These are phyloP conservation scores for Tetragnatha montana DNA, from an alignment of 2,888 invertebrate species.

Conservation along the genomic window DNA sequence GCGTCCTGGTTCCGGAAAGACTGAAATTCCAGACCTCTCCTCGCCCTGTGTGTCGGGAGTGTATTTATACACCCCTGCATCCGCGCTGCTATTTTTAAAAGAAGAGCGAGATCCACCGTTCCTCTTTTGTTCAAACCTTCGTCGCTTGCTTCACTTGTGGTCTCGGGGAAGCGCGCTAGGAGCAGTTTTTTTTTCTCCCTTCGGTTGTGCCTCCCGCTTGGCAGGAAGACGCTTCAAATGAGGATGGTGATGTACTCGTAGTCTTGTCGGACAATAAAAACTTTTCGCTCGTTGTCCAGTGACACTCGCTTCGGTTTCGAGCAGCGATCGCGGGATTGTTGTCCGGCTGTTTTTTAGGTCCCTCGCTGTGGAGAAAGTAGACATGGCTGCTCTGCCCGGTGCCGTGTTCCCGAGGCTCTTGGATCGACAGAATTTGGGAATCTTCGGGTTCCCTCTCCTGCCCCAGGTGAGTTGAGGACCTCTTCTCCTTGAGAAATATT, in stretches of 20 bases:
- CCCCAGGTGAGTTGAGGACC: conserved; percentile 56
- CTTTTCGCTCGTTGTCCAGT: conserved; percentile 18
- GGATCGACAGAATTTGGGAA: conserved; percentile 67
- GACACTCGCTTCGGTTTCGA: conserved; percentile 6
- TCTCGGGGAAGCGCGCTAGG: conserved; percentile 24
- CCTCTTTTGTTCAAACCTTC: conserved; percentile 34
- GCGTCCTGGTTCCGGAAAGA: conserved; percentile 23
- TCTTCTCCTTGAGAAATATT: no score
- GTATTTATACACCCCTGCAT: conserved; percentile 59
- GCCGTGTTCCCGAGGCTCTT: conserved; percentile 68
- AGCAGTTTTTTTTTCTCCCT: conserved; percentile 21
- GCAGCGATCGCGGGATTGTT: background rate
- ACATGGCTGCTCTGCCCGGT: conserved; percentile 62
- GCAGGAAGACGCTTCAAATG: conserved; percentile 55
- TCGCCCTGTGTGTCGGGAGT: conserved; percentile 12
- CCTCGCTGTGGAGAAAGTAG: background rate
- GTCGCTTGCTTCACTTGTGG: conserved; percentile 18
- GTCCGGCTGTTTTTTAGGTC: conserved; percentile 26
- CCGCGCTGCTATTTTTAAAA: conserved; percentile 54
- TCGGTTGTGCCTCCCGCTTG: conserved; percentile 6
- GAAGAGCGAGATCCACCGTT: conserved; percentile 23
- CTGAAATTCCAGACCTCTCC: conserved; percentile 48
- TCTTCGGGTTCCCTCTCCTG: conserved; percentile 64
- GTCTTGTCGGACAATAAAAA: conserved; percentile 53
- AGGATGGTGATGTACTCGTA: conserved; percentile 67